A percentile compares a stretch with the other conserved stretches of the same genome.
Conservation (phyloP, 2,797 vertebrate genomes). For the Lates japonicus region DNA sequence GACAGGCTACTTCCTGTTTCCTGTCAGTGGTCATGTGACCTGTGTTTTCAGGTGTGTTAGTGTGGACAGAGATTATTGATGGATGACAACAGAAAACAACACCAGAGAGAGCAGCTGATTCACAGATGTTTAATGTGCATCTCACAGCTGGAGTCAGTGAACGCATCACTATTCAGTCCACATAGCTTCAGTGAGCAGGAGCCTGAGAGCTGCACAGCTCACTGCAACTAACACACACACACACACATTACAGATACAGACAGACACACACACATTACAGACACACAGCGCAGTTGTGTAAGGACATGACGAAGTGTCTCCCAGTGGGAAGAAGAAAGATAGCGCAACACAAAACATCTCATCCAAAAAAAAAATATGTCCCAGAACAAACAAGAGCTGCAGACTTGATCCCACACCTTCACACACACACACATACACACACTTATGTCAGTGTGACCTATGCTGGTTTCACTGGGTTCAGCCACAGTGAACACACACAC, state of each 20-base stretch:
- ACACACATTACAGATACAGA: too few relatives aligned
- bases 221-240: not conserved
- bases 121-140: too few relatives aligned
- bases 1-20: too few relatives aligned
- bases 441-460: constrained; percentile 56
- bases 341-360: constrained; percentile 35
- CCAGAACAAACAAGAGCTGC: constrained; percentile 48
- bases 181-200: too few relatives aligned
- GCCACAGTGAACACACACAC: constrained; percentile 23
- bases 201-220: not conserved
- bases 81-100: too few relatives aligned
- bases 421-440: constrained; percentile 42
- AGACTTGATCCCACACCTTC: constrained; percentile 45
- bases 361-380: constrained; percentile 51
- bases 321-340: constrained; percentile 26
- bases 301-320: constrained; percentile 29
- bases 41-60: too few relatives aligned
- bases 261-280: constrained; percentile 23
- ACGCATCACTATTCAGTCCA: too few relatives aligned
- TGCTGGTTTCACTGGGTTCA: constrained; percentile 42
- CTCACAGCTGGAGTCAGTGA: too few relatives aligned
- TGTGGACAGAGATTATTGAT: too few relatives aligned
- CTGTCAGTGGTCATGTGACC: too few relatives aligned
- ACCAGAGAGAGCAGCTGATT: too few relatives aligned
- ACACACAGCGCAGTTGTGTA: constrained; percentile 23